A percentile compares a stretch with the other conserved stretches of the same genome.
These are phyloP conservation scores for Autographa gamma DNA, from an alignment of 2,888 invertebrate species.

Conservation along the genomic window DNA sequence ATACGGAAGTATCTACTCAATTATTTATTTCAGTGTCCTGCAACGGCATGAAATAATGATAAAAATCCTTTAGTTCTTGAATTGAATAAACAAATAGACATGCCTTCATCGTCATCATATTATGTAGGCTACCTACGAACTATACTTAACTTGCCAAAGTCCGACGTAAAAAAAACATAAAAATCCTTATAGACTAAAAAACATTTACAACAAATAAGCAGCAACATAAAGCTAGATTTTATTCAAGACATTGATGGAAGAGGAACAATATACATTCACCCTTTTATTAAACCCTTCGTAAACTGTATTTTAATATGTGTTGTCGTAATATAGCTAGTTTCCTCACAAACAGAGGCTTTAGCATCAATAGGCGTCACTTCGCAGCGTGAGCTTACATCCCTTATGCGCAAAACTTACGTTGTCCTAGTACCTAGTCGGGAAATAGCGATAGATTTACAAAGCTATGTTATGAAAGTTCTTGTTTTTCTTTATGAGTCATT, in stretches of 20 bases:
- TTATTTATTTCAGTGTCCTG: too few relatives aligned
- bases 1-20: too few relatives aligned
- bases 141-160: too few relatives aligned
- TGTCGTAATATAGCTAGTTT: not conserved
- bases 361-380: constrained; percentile 20
- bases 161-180: not conserved
- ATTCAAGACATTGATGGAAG: not conserved
- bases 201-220: not conserved
- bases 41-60: too few relatives aligned
- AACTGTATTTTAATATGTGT: constrained; percentile 1
- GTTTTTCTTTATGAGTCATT: too few relatives aligned
- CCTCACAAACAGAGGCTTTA: not conserved
- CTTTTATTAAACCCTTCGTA: constrained; percentile 2
- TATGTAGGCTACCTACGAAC: too few relatives aligned
- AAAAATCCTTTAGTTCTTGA: too few relatives aligned
- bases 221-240: not conserved
- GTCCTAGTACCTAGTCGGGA: not conserved
- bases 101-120: too few relatives aligned
- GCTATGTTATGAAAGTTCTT: too few relatives aligned
- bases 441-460: not conserved
- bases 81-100: too few relatives aligned
- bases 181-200: not conserved
- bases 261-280: not conserved
- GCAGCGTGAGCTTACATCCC: constrained; percentile 21
- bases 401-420: constrained; percentile 15